These are phyloP conservation scores for Syrphus vitripennis DNA, from an alignment of 2,888 invertebrate genomes.

Conservation along the genomic window DNA sequence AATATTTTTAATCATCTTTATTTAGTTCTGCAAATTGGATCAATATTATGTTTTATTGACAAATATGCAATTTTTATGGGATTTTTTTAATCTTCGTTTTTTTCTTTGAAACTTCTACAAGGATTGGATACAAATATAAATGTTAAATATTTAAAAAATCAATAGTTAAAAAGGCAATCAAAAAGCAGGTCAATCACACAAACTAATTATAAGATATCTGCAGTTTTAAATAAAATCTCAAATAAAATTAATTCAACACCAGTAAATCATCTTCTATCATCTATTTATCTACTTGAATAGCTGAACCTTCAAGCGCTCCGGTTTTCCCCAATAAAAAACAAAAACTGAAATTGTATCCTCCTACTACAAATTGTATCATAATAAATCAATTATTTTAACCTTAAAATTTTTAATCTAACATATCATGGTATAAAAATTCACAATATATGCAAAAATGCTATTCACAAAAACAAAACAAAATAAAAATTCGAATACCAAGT, in stretches of 20 bases:
- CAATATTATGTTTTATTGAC: too few relatives aligned
- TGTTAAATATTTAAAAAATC: too few relatives aligned
- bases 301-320: slow-evolving; percentile 5
- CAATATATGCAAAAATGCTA: slow-evolving; percentile 32
- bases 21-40: too few relatives aligned
- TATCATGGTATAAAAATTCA: slow-evolving; percentile 11
- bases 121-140: too few relatives aligned
- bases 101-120: too few relatives aligned
- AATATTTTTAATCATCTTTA: too few relatives aligned
- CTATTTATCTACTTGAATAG: too few relatives aligned
- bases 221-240: not conserved
- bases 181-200: not conserved
- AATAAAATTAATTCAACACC: not conserved
- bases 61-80: too few relatives aligned
- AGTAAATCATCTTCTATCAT: not conserved
- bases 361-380: slow-evolving; percentile 12
- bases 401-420: slow-evolving; percentile 29
- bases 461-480: not conserved
- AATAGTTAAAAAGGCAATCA: not conserved
- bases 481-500: slow-evolving; percentile 9
- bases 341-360: not conserved
- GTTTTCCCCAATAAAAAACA: not conserved
- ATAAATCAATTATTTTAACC: slow-evolving; percentile 57
- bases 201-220: not conserved
- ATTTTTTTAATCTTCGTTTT: too few relatives aligned